Conservation (phyloP, 1,140 invertebrate genomes). For the Brachionus angularis region DNA sequence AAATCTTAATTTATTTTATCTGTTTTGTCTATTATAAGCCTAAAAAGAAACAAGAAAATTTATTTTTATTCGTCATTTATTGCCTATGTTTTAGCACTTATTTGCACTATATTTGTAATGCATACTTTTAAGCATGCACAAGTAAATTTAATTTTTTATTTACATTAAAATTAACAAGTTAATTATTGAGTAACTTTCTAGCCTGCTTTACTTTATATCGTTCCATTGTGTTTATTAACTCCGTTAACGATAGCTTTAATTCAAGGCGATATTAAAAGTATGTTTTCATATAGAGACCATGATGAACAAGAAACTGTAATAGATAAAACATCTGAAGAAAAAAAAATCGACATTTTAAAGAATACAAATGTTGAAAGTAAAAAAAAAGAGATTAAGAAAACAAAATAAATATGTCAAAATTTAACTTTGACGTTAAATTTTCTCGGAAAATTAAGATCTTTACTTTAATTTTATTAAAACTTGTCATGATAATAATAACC, state of each 20-base stretch:
- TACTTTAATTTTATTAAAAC: no score
- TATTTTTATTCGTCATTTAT: conserved; percentile 91
- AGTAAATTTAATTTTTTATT: conserved; percentile 24
- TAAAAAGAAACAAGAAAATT: conserved; percentile 17
- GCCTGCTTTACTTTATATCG: conserved; percentile 92
- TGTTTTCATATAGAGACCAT: conserved; percentile 62
- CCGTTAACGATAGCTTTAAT: conserved; percentile 79
- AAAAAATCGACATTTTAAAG: no score
- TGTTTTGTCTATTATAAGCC: background rate
- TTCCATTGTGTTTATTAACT: conserved; percentile 86
- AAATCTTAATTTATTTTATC: background rate
- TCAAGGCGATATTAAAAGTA: conserved; percentile 80
- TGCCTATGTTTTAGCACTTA: conserved; percentile 86
- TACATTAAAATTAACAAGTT: background rate
- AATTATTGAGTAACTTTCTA: conserved; percentile 60
- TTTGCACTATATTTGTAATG: conserved; percentile 94
- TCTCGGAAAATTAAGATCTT: no score
- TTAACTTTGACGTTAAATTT: no score
- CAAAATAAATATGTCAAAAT: no score
- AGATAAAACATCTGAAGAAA: conserved; percentile 12
- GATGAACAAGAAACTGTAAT: conserved; percentile 5
- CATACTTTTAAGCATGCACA: conserved; percentile 94
- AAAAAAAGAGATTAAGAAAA: no score
- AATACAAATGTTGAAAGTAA: no score
- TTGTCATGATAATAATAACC: no score